phyloP scores from a whole-genome alignment of 1,140 invertebrate species.

The Bombus waltoni region DNA sequence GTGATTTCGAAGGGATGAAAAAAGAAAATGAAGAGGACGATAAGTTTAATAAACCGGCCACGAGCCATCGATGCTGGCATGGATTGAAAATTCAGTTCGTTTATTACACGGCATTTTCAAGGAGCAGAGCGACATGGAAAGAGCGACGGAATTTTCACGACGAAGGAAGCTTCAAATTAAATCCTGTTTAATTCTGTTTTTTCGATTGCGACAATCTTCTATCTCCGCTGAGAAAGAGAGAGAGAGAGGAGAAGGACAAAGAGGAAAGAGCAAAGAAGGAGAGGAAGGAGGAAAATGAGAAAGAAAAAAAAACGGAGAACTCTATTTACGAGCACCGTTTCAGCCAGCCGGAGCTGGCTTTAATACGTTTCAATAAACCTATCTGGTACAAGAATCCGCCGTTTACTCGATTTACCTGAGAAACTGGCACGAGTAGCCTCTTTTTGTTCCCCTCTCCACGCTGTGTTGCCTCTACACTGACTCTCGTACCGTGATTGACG shows the following conservation, averaged over 20 bases:
- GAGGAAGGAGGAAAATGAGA: not conserved
- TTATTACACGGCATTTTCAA: not conserved
- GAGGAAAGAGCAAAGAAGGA: not conserved
- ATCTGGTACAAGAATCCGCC: constrained; percentile 9
- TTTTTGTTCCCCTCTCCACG: not conserved
- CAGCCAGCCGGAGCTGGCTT: not conserved
- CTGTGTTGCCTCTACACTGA: not conserved
- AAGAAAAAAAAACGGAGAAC: not conserved
- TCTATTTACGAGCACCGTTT: constrained; percentile 25
- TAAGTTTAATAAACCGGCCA: constrained; percentile 16
- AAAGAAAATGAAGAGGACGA: not conserved
- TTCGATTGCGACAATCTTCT: not conserved
- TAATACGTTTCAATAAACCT: constrained; percentile 41
- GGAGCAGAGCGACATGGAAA: not conserved
- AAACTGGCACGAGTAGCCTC: not conserved
- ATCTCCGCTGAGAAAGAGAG: not conserved
- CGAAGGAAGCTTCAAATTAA: not conserved
- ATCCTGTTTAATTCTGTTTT: constrained; percentile 20
- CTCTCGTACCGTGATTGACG: too few relatives aligned
- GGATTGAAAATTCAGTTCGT: not conserved
- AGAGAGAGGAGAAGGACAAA: not conserved
- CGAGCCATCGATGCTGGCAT: not conserved
- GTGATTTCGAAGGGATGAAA: too few relatives aligned
- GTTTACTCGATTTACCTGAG: constrained; percentile 22
- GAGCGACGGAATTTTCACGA: not conserved